These are phyloP conservation scores for Drepana arcuata DNA, from an alignment of 1,140 invertebrate species.

Conservation along the genomic window DNA sequence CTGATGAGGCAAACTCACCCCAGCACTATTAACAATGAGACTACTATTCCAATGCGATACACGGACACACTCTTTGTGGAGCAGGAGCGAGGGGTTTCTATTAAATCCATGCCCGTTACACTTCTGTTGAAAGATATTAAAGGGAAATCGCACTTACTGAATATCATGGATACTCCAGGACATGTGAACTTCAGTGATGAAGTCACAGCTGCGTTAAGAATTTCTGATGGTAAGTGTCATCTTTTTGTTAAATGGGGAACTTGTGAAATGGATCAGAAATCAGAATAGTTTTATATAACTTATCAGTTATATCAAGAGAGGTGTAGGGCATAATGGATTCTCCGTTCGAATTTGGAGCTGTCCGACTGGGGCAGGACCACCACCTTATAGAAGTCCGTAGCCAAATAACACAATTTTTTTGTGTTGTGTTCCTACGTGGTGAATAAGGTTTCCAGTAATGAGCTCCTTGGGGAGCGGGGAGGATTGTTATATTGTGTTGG, in stretches of 20 bases:
- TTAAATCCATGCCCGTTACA: slow-evolving; percentile 96
- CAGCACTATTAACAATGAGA: slow-evolving; percentile 77
- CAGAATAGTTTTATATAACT: no score
- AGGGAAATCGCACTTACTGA: slow-evolving; percentile 95
- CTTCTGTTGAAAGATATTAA: slow-evolving; percentile 94
- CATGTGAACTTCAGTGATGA: slow-evolving; percentile 99
- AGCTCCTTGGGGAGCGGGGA: no score
- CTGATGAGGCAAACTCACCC: slow-evolving; percentile 98
- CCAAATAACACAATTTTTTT: no score
- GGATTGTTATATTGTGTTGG: no score
- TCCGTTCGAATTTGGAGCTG: no score
- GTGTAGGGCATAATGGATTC: no score
- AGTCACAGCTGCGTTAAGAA: slow-evolving; percentile 95
- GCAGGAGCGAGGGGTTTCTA: slow-evolving; percentile 97
- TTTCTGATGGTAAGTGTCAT: slow-evolving; percentile 87
- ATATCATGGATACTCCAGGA: slow-evolving; percentile 99
- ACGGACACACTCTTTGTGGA: slow-evolving; percentile 98
- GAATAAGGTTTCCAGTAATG: no score
- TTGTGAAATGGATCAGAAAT: background rate
- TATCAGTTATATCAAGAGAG: no score
- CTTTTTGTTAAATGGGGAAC: no score
- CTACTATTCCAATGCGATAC: slow-evolving; percentile 81
- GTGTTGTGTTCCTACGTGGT: no score
- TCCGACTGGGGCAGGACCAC: no score
- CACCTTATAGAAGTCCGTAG: no score